A percentile compares a stretch with the other conserved stretches of the same genome.
phyloP scores from a whole-genome alignment of 2,113 vertebrate species.

The Syngnathoides biaculeatus region DNA sequence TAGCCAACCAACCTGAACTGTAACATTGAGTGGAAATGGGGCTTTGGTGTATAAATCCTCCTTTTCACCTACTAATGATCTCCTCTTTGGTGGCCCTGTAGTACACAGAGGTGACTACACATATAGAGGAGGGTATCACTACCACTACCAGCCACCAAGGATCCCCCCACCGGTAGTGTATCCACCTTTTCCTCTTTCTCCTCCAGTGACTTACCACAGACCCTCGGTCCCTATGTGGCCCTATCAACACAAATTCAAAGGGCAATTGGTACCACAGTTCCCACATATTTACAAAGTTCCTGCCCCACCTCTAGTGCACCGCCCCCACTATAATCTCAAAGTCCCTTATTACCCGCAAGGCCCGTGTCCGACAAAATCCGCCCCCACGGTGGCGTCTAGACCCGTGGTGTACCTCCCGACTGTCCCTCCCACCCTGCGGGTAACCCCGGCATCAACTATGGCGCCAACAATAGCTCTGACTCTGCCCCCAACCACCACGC shows the following conservation, averaged over 20 bases:
- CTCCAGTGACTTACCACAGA: slow-evolving; percentile 59
- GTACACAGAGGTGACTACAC: slow-evolving; percentile 73
- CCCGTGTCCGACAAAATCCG: slow-evolving; percentile 35
- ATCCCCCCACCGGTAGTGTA: slow-evolving; percentile 55
- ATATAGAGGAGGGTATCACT: slow-evolving; percentile 73
- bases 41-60: slow-evolving; percentile 11
- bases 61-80: slow-evolving; percentile 62
- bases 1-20: not conserved
- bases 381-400: slow-evolving; percentile 26
- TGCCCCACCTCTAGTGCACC: slow-evolving; percentile 42
- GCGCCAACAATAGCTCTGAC: slow-evolving; percentile 32
- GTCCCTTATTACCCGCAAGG: slow-evolving; percentile 46
- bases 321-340: slow-evolving; percentile 39
- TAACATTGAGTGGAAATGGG: not conserved
- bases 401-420: slow-evolving; percentile 32
- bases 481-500: slow-evolving; percentile 30
- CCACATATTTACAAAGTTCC: slow-evolving; percentile 47
- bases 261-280: slow-evolving; percentile 33
- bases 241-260: slow-evolving; percentile 53
- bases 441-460: slow-evolving; percentile 22
- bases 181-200: slow-evolving; percentile 51
- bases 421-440: slow-evolving; percentile 14
- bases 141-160: slow-evolving; percentile 62
- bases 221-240: slow-evolving; percentile 36
- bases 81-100: slow-evolving; percentile 67